A percentile compares a stretch with the other conserved stretches of the same genome.
These are phyloP conservation scores for Rhea americana DNA, from an alignment of 2,113 vertebrate species.

Conservation along the genomic window DNA sequence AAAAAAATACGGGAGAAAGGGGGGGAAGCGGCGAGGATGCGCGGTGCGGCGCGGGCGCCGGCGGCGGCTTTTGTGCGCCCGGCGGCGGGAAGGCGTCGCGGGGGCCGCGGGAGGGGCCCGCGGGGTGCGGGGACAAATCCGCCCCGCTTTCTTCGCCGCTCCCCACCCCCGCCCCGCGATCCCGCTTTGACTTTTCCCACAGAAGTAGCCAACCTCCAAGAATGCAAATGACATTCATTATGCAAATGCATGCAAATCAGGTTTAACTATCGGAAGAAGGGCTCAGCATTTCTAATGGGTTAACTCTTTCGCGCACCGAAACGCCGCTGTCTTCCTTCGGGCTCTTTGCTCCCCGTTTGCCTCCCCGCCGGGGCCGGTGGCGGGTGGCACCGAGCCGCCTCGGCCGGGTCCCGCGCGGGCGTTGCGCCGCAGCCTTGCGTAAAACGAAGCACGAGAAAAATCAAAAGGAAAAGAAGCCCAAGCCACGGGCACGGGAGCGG, in stretches of 20 bases:
- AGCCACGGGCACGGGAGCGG: neutral
- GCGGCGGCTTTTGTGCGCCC: constrained; percentile 40
- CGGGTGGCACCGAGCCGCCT: neutral
- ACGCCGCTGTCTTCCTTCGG: neutral
- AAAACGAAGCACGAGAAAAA: neutral
- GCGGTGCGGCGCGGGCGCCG: constrained; percentile 14
- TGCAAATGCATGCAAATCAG: constrained; percentile 99
- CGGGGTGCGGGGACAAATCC: constrained; percentile 48
- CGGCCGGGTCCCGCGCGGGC: no score
- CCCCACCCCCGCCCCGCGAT: constrained; percentile 66
- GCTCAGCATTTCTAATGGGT: constrained; percentile 79
- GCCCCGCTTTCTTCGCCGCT: constrained; percentile 70
- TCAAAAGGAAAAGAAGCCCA: neutral
- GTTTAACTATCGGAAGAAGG: constrained; percentile 92
- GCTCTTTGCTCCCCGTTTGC: constrained; percentile 1
- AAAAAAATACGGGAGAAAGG: constrained; percentile 44
- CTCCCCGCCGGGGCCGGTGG: neutral
- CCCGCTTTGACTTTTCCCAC: constrained; percentile 93
- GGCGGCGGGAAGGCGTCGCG: neutral
- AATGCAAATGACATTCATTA: constrained; percentile 99
- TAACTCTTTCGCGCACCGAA: constrained; percentile 62
- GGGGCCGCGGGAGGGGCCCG: neutral
- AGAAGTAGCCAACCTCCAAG: constrained; percentile 93
- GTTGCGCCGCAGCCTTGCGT: accelerated
- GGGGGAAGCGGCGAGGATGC: constrained; percentile 22